A percentile compares a stretch with the other conserved stretches of the same genome.
These are phyloP conservation scores for Drosophila obscura DNA, from an alignment of 1,140 invertebrate species.

Conservation along the genomic window DNA sequence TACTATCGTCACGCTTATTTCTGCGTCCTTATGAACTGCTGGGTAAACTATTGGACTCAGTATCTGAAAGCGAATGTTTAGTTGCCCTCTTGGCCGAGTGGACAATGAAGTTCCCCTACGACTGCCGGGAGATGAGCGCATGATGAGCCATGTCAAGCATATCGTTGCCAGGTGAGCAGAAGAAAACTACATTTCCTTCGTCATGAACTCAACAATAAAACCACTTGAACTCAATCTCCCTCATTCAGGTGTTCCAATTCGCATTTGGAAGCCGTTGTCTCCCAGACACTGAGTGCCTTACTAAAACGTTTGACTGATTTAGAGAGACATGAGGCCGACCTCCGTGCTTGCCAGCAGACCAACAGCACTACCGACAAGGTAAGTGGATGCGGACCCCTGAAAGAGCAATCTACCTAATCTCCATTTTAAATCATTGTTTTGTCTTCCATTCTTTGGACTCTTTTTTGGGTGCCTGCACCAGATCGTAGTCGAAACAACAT, in stretches of 20 bases:
- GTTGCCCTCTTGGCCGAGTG: conserved; percentile 79
- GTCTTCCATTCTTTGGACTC: no score
- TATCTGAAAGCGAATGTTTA: conserved; percentile 77
- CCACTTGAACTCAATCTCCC: conserved; percentile 1
- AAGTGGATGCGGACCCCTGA: conserved; percentile 2
- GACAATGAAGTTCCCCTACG: conserved; percentile 87
- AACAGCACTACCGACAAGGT: conserved; percentile 69
- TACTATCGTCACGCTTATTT: conserved; percentile 82
- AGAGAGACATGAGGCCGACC: conserved; percentile 82
- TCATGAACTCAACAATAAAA: conserved; percentile 1
- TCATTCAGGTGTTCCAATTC: conserved; percentile 77
- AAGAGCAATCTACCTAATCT: conserved; percentile 31
- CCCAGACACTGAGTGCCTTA: conserved; percentile 83
- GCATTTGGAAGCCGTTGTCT: conserved; percentile 78
- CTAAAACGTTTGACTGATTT: conserved; percentile 84
- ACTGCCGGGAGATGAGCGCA: conserved; percentile 87
- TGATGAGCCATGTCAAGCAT: conserved; percentile 86
- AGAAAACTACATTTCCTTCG: conserved; percentile 1
- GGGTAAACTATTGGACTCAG: conserved; percentile 76
- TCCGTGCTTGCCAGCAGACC: conserved; percentile 73
- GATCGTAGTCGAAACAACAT: conserved; percentile 12
- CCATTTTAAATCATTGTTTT: conserved; percentile 6
- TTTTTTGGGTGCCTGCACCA: conserved; percentile 12
- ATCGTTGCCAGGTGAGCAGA: conserved; percentile 81
- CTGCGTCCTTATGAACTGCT: conserved; percentile 81